phyloP scores from a whole-genome alignment of 2,113 vertebrate species.

The Brevimyrus niger region DNA sequence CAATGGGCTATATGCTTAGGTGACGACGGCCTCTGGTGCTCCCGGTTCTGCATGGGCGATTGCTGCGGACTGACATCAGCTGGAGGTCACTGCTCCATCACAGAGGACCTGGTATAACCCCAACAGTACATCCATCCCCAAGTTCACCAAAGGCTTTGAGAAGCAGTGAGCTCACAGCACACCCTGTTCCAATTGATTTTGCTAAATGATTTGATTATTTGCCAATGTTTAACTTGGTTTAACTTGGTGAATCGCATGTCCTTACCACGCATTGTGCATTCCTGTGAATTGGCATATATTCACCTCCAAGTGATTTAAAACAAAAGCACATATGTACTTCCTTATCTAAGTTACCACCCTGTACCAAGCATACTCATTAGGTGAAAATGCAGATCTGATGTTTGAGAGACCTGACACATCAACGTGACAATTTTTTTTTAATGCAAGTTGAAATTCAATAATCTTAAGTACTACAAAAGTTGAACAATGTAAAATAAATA shows the following conservation, averaged over 20 bases:
- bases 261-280: neutral
- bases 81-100: neutral
- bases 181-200: neutral
- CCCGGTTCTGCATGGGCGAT: neutral
- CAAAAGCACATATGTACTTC: neutral
- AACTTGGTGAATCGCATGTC: neutral
- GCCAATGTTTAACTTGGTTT: neutral
- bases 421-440: neutral
- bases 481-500: too few relatives aligned
- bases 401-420: neutral
- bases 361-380: neutral
- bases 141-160: neutral
- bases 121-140: neutral
- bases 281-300: neutral
- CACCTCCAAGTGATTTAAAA: neutral
- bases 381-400: neutral
- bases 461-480: too few relatives aligned
- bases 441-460: neutral
- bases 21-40: neutral
- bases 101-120: neutral
- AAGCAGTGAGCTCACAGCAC: neutral
- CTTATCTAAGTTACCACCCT: too few relatives aligned
- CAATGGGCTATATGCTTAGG: neutral
- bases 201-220: neutral
- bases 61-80: neutral